Percentiles rank a stretch among this genome's conserved stretches.
phyloP scores from a whole-genome alignment of 2,888 invertebrate genomes.

The Callosobruchus maculatus region DNA sequence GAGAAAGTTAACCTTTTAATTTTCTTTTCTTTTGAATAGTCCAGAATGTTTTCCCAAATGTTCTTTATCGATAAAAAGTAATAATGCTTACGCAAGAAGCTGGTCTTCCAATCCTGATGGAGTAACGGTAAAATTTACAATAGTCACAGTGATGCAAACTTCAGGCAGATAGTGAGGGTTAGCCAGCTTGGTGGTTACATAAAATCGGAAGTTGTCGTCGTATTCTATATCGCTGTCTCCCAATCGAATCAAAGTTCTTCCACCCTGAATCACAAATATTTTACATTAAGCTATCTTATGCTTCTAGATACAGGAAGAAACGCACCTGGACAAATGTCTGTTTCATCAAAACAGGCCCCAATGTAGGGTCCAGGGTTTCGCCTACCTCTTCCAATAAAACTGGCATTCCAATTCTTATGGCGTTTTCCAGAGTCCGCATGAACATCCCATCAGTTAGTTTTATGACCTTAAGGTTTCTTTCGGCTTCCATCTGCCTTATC shows the following conservation, averaged over 20 bases:
- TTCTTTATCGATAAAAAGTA: no score
- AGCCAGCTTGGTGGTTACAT: conserved; percentile 86
- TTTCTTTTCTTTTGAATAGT: no score
- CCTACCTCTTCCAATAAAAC: conserved; percentile 85
- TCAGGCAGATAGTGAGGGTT: conserved; percentile 95
- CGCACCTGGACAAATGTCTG: conserved; percentile 71
- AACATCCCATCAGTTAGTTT: conserved; percentile 76
- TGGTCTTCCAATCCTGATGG: conserved; percentile 88
- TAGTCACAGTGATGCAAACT: conserved; percentile 86
- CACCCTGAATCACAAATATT: conserved; percentile 54
- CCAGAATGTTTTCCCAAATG: no score
- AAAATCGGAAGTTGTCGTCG: conserved; percentile 78
- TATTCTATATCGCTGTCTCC: conserved; percentile 91
- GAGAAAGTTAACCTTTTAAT: no score
- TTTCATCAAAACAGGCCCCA: conserved; percentile 77
- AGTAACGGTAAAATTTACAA: conserved; percentile 92
- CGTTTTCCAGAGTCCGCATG: conserved; percentile 74
- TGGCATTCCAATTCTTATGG: conserved; percentile 80
- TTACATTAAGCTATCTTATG: no score
- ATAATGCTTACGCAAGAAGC: conserved; percentile 70
- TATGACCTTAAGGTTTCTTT: conserved; percentile 69
- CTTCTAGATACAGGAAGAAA: no score
- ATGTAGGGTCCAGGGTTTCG: conserved; percentile 82
- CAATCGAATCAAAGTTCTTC: conserved; percentile 75
- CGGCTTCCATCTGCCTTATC: conserved; percentile 84